Percentiles rank a stretch among this genome's conserved stretches.
Evolutionary conservation across 2,113 vertebrate species (phyloP).

Genomic region (Pseudonaja textilis): DNA sequence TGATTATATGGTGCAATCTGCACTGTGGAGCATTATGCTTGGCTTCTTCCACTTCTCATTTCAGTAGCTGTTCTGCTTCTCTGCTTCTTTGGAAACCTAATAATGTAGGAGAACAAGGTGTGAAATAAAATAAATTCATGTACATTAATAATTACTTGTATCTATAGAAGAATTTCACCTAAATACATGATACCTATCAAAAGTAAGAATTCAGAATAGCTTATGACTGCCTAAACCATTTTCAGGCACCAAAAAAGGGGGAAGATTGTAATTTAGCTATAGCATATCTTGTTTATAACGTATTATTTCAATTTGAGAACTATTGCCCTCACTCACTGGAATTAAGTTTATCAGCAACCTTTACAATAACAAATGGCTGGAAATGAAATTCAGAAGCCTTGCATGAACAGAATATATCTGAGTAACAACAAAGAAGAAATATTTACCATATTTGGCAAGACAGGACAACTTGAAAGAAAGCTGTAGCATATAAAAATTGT

Average conservation of each 20-base stretch:
- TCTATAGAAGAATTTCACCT: background rate
- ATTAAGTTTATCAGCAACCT: background rate
- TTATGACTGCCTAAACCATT: background rate
- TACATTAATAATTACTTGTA: background rate
- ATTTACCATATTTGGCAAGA: constrained; percentile 33
- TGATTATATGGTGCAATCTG: background rate
- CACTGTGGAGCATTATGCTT: background rate
- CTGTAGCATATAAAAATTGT: background rate
- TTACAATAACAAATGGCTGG: constrained; percentile 1
- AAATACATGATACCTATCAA: background rate
- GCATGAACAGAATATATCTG: background rate
- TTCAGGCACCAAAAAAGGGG: background rate
- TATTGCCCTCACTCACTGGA: background rate
- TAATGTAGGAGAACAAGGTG: background rate
- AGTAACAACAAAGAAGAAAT: constrained; percentile 3
- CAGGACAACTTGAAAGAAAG: constrained; percentile 1
- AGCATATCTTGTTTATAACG: background rate
- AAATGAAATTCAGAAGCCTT: constrained; percentile 25
- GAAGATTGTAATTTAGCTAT: background rate
- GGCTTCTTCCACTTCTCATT: background rate
- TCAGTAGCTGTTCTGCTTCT: background rate
- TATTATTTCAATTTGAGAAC: background rate
- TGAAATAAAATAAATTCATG: background rate
- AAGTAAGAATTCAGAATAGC: background rate
- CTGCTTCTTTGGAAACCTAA: background rate